These are phyloP conservation scores for Tauraco erythrolophus DNA, from an alignment of 2,113 vertebrate genomes.

Conservation along the genomic window DNA sequence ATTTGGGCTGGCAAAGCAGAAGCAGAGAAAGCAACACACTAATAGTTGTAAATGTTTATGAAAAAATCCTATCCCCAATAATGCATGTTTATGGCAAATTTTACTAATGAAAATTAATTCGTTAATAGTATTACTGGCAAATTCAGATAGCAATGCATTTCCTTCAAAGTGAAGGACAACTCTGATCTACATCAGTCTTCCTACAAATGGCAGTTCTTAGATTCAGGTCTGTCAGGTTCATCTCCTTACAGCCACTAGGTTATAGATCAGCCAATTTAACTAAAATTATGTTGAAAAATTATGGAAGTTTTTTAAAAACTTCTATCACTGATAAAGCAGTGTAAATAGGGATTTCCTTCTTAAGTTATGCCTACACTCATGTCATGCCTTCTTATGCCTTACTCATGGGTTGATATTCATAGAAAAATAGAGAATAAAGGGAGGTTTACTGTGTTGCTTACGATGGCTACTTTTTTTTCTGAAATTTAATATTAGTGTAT, in stretches of 20 bases:
- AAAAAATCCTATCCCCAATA: accelerated
- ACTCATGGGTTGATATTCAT: background rate
- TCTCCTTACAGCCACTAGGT: background rate
- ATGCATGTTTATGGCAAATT: background rate
- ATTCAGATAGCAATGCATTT: background rate
- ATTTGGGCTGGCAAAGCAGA: conserved; percentile 30
- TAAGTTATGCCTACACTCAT: background rate
- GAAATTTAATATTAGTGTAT: background rate
- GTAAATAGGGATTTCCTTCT: background rate
- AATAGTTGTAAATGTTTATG: background rate
- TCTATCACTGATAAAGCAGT: background rate
- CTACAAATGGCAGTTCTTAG: background rate
- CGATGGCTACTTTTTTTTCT: background rate
- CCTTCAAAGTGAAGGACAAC: background rate
- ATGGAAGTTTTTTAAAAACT: background rate
- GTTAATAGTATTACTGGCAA: background rate
- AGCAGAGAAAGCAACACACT: background rate
- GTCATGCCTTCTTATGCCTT: background rate
- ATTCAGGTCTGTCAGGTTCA: background rate
- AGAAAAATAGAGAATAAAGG: background rate
- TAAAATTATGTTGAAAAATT: background rate
- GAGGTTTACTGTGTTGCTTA: background rate
- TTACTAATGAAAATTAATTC: background rate
- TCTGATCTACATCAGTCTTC: background rate
- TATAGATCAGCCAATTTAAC: background rate